phyloP scores from a whole-genome alignment of 2,113 vertebrate species.

The Alectura lathami region DNA sequence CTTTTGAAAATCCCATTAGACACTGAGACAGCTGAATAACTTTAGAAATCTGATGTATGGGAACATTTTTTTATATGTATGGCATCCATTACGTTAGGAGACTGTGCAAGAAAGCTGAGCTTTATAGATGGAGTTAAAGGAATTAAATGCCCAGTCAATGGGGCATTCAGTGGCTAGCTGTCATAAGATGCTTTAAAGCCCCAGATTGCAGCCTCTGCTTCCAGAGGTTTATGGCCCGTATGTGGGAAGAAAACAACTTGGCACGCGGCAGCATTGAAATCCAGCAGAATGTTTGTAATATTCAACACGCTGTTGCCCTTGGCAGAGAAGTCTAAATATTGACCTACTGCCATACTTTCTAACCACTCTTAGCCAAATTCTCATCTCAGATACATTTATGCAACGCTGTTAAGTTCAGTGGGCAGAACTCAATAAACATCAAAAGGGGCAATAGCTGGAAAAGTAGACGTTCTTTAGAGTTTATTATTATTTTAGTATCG shows the following conservation, averaged over 20 bases:
- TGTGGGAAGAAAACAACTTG: neutral
- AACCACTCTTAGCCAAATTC: neutral
- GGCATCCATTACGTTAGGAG: neutral
- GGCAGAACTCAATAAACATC: neutral
- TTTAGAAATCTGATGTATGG: conserved; percentile 2
- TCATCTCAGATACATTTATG: fast-evolving
- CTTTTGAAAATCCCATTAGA: conserved; percentile 30
- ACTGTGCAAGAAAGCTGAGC: neutral
- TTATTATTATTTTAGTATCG: neutral
- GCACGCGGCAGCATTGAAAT: neutral
- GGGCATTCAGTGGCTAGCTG: neutral
- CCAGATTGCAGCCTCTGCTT: neutral
- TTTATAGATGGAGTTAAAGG: neutral
- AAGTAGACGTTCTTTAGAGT: neutral
- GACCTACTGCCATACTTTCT: neutral
- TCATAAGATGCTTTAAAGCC: neutral
- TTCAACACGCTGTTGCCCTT: conserved; percentile 1
- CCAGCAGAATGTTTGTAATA: neutral
- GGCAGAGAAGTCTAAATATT: conserved; percentile 19
- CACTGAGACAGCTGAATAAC: neutral
- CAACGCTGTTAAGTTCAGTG: neutral
- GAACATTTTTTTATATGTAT: neutral
- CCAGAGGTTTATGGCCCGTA: neutral
- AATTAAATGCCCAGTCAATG: neutral
- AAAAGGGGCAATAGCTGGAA: neutral